Evolutionary conservation across 2,888 invertebrate species (phyloP), one percentile per base, ranked within the genome.

Genomic region (Lochmaea crataegi): DNA sequence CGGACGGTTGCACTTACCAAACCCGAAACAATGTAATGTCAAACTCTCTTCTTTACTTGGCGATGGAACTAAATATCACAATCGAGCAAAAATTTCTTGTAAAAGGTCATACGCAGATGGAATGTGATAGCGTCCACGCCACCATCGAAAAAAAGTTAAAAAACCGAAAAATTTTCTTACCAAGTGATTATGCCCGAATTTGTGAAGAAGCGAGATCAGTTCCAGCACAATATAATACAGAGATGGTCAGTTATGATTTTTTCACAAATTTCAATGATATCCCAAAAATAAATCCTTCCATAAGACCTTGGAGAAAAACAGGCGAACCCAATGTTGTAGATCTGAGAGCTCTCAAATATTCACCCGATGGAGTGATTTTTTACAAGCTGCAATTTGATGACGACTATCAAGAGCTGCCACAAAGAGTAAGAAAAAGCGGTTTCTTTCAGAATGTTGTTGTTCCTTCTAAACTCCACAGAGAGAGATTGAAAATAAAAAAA

Each of bases 101-200:
- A 42, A 42, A 42, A 42, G 42, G 42, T 42, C 42, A 6, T 42
- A 42, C 42, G 42, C 42, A 42, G 42, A 42, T 42, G 42, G 42
- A 42, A 2, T 6, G 6, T 6, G 42, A 42, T n/a, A n/a, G n/a
- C n/a, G n/a, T n/a, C n/a, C n/a, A n/a, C n/a, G n/a, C n/a, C n/a
- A n/a, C n/a, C n/a, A n/a, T n/a, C n/a, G n/a, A n/a, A n/a, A n/a
- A n/a, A n/a, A n/a, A n/a, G n/a, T n/a, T n/a, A n/a, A n/a, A n/a
- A n/a, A n/a, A n/a, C n/a, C n/a, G n/a, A n/a, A n/a, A n/a, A n/a
- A n/a, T n/a, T 41, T 60, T 71, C 69, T 60, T 77, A 38, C 79
- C 77, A 42, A 74, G 64, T 66, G 76, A 80, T 66, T 78, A 78
- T 67, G 12, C 60, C 14, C 51, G 68, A 32, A 66, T 76, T 16